phyloP scores from a whole-genome alignment of 1,140 invertebrate genomes.

The Drosophila equinoxialis region DNA sequence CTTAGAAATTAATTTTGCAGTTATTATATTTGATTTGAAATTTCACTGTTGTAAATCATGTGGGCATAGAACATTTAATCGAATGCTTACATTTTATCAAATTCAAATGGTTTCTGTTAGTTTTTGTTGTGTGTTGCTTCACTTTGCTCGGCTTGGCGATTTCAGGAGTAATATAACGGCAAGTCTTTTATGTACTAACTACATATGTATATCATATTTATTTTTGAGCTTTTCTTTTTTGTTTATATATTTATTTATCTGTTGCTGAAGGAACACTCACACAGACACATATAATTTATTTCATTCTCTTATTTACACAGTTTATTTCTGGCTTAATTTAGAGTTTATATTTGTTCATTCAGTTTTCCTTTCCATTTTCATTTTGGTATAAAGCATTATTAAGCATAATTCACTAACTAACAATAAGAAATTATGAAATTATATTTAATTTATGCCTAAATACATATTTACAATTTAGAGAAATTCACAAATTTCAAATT shows the following conservation, averaged over 20 bases:
- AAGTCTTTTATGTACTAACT: constrained; percentile 67
- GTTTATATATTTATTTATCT: constrained; percentile 23
- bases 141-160: constrained; percentile 21
- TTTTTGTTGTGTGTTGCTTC: constrained; percentile 14
- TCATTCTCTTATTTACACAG: constrained; percentile 32
- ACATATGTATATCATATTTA: constrained; percentile 23
- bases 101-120: constrained; percentile 11
- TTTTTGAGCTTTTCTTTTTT: constrained; percentile 24
- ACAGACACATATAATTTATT: constrained; percentile 49
- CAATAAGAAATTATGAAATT: neutral
- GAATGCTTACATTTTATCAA: constrained; percentile 35
- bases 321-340: constrained; percentile 10
- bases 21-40: constrained; percentile 47
- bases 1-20: constrained; percentile 65
- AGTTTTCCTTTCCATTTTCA: constrained; percentile 8
- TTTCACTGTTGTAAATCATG: constrained; percentile 22
- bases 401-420: constrained; percentile 4
- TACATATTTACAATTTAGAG: constrained; percentile 11
- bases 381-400: constrained; percentile 26
- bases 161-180: constrained; percentile 28
- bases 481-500: neutral
- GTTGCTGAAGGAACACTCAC: constrained; percentile 45
- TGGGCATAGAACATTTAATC: constrained; percentile 26
- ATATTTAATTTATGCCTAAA: neutral
- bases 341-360: neutral